phyloP scores from a whole-genome alignment of 2,113 vertebrate species.

The Mesocricetus auratus region DNA sequence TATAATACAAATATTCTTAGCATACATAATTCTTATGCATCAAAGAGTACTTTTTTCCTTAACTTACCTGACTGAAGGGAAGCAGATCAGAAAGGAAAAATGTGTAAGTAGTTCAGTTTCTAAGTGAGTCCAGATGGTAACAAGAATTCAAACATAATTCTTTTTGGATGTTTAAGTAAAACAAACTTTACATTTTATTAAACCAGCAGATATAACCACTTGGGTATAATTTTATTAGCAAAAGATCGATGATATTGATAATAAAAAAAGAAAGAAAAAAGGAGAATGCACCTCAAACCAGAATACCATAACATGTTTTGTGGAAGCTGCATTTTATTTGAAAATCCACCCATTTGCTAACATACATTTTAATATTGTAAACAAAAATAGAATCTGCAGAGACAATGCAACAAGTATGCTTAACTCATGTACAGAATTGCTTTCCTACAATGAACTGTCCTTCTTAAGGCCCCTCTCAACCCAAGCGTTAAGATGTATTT shows the following conservation, averaged over 20 bases:
- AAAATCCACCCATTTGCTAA: constrained; percentile 98
- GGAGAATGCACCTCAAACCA: constrained; percentile 84
- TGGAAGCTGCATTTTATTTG: constrained; percentile 99
- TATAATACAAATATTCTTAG: constrained; percentile 46
- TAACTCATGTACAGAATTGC: constrained; percentile 96
- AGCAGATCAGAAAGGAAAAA: constrained; percentile 68
- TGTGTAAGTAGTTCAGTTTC: constrained; percentile 40
- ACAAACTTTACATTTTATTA: constrained; percentile 83
- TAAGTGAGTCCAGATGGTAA: constrained; percentile 27
- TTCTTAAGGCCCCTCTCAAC: constrained; percentile 89
- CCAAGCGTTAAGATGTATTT: constrained; percentile 91
- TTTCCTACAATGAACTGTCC: constrained; percentile 94
- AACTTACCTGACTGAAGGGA: constrained; percentile 70
- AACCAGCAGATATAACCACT: constrained; percentile 83
- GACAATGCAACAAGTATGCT: constrained; percentile 96
- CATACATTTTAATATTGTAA: constrained; percentile 99
- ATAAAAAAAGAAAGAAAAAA: constrained; percentile 59
- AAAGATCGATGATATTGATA: constrained; percentile 72
- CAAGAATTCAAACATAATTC: constrained; percentile 56
- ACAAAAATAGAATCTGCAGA: constrained; percentile 98
- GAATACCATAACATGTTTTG: constrained; percentile 89
- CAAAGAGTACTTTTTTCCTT: constrained; percentile 53
- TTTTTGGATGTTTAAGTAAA: constrained; percentile 70
- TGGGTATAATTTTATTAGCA: constrained; percentile 83
- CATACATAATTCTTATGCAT: constrained; percentile 54